A percentile compares a stretch with the other conserved stretches of the same genome.
phyloP scores from a whole-genome alignment of 2,113 vertebrate species.

The Bettongia penicillata region DNA sequence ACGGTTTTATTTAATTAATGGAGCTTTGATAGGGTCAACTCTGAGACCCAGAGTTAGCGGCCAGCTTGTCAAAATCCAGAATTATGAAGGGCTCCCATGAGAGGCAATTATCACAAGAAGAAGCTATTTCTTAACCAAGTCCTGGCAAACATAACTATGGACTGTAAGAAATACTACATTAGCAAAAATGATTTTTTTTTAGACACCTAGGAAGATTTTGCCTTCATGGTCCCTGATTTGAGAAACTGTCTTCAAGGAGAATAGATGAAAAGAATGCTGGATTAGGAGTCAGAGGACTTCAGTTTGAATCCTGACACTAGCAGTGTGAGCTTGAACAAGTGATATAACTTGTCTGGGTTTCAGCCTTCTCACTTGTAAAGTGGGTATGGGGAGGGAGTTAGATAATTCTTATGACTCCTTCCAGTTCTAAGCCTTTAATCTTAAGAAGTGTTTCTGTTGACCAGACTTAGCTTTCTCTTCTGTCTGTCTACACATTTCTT shows the following conservation, averaged over 20 bases:
- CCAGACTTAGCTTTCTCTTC: neutral
- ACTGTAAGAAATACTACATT: slow-evolving; percentile 13
- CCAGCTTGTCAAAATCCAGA: neutral
- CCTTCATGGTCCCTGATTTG: neutral
- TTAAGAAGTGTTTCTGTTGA: neutral
- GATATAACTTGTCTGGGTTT: neutral
- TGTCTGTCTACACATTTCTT: slow-evolving; percentile 46
- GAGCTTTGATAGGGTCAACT: neutral
- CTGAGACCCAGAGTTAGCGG: neutral
- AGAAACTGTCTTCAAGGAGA: neutral
- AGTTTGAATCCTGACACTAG: neutral
- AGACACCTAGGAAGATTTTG: slow-evolving; percentile 13
- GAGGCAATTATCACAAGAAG: neutral
- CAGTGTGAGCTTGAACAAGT: neutral
- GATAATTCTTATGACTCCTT: neutral
- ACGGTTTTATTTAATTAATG: neutral
- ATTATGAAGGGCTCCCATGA: neutral
- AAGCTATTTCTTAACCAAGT: neutral
- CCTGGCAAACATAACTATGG: neutral
- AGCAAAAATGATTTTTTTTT: slow-evolving; percentile 46
- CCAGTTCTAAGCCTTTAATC: neutral
- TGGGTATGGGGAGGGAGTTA: neutral
- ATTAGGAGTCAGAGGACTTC: neutral
- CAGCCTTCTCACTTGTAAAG: neutral
- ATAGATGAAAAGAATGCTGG: neutral